Percentiles rank a stretch among this genome's conserved stretches.
Evolutionary conservation across 1,140 invertebrate genomes (phyloP).

Genomic region (Diploscapter pachys): DNA sequence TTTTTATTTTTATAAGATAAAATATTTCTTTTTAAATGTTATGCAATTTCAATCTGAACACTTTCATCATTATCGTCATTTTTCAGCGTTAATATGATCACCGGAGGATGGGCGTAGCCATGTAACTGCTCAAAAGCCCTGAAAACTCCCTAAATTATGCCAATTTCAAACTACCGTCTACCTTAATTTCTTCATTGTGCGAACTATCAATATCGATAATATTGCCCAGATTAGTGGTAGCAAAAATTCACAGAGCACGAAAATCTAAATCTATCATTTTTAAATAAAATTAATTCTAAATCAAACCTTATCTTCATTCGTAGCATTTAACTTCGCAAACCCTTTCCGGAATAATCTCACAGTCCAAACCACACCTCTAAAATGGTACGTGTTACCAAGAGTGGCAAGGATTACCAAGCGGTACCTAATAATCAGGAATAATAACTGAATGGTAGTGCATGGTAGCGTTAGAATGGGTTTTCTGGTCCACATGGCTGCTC

Average conservation of each 20-base stretch:
- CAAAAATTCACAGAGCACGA: conserved; percentile 30
- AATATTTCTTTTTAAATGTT: neutral
- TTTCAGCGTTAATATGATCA: conserved; percentile 40
- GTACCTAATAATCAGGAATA: conserved; percentile 37
- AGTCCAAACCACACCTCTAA: conserved; percentile 25
- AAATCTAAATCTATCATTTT: conserved; percentile 16
- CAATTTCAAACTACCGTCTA: neutral
- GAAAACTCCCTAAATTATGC: no score
- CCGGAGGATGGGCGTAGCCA: conserved; percentile 38
- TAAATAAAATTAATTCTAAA: neutral
- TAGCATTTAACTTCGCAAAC: conserved; percentile 19
- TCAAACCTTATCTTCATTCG: conserved; percentile 27
- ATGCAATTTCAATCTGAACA: conserved; percentile 42
- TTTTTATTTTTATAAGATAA: no score
- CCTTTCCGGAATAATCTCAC: conserved; percentile 19
- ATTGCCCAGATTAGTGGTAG: conserved; percentile 30
- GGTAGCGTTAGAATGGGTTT: conserved; percentile 38
- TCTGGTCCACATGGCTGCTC: conserved; percentile 43
- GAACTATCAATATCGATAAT: conserved; percentile 27
- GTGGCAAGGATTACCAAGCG: neutral
- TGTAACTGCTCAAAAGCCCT: conserved; percentile 27
- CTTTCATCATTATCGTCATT: conserved; percentile 41
- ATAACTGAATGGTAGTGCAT: conserved; percentile 31
- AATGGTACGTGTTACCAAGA: neutral
- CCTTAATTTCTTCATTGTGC: conserved; percentile 19